These are phyloP conservation scores for Simalia tracyae DNA, from an alignment of 2,797 vertebrate species.

Conservation along the genomic window DNA sequence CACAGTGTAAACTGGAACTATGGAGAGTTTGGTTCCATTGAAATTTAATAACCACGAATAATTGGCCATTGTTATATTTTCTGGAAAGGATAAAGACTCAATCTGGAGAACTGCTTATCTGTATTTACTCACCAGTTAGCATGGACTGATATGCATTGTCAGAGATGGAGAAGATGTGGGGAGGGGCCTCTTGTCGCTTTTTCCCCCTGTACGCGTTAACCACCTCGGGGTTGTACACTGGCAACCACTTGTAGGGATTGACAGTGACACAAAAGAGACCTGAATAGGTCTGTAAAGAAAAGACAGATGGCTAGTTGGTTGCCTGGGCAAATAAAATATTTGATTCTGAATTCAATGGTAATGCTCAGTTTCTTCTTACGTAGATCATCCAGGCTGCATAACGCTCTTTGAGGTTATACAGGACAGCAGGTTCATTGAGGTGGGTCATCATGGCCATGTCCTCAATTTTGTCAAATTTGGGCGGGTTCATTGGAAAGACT, in stretches of 20 bases:
- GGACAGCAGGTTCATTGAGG: slow-evolving; percentile 79
- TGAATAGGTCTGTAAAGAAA: slow-evolving; percentile 82
- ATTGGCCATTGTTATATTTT: slow-evolving; percentile 22
- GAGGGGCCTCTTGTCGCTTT: slow-evolving; percentile 88
- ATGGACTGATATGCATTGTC: slow-evolving; percentile 93
- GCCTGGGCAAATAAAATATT: neutral
- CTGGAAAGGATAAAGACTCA: slow-evolving; percentile 21
- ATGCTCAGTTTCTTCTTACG: slow-evolving; percentile 63
- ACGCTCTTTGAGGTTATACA: slow-evolving; percentile 87
- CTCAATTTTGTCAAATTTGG: slow-evolving; percentile 82
- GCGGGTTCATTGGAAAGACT: slow-evolving; percentile 79
- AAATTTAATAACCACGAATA: neutral
- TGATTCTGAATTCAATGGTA: neutral
- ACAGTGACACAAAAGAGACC: slow-evolving; percentile 90
- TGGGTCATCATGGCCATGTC: slow-evolving; percentile 87
- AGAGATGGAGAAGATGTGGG: slow-evolving; percentile 95
- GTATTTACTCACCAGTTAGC: slow-evolving; percentile 79
- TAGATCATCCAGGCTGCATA: slow-evolving; percentile 88
- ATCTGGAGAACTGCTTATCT: neutral
- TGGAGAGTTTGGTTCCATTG: neutral
- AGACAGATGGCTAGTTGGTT: slow-evolving; percentile 29
- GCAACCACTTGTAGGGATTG: slow-evolving; percentile 92
- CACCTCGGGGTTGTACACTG: slow-evolving; percentile 83
- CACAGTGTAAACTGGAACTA: neutral
- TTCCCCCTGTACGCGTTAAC: slow-evolving; percentile 86